Evolutionary conservation across 2,797 vertebrate species (phyloP), one percentile per base, ranked within the genome.

Genomic region (Microctenopoma steveboyesi): DNA sequence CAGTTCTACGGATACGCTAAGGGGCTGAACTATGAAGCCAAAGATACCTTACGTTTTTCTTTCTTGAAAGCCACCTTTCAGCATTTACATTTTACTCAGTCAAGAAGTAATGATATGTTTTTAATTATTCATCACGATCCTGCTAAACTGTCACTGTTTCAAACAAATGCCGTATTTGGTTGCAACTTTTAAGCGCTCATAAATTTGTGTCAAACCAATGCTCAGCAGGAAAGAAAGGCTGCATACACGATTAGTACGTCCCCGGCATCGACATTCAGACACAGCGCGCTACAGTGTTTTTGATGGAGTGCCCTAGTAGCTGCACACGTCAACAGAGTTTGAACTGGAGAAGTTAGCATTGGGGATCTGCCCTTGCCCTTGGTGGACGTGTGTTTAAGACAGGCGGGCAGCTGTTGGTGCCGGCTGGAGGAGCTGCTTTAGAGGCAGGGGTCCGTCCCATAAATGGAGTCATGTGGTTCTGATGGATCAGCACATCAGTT

Each of bases 401-500:
- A 76, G 87, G 77, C 78, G 67, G 90, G 85, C 89, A 92, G 91
- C 88, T 91, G 89, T 86, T 89, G 83, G 83, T 50, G 64, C 87
- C 83, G 89, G 89, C 87, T 88, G 87, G 85, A 91, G 79, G 86
- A 86, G 78, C 86, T 90, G 86, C 88, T 87, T 83, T 80, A 73
- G 81, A 89, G 82, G 86, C 86, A 79, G 91, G 90, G 90, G 90
- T 91, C 87, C 86, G 78, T 90, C 83, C 80, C 81, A 78, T 88
- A 88, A 91, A 89, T 84, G 86, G 89, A 90, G 85, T 83, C 83
- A 70, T 89, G 86, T 1, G 57, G 88, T 88, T 91, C 89, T 92
- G 91, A 93, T 92, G 90, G 91, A 92, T 92, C 89, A 89, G 87
- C 85, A 83, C 88, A 90, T 92, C 90, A 88, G 86, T 84, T 82